phyloP scores from a whole-genome alignment of 2,888 invertebrate species.

The Bibio marci region DNA sequence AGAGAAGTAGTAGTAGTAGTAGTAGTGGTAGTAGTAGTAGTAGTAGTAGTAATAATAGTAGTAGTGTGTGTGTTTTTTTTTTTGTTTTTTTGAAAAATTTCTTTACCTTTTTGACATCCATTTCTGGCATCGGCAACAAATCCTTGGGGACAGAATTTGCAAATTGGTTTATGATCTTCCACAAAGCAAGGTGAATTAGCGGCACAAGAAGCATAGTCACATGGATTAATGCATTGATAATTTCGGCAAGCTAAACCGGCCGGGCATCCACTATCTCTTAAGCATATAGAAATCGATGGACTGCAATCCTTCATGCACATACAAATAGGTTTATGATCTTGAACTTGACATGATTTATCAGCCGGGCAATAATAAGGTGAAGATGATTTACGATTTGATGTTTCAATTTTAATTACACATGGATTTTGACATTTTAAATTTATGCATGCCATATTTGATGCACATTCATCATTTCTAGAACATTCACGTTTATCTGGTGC shows the following conservation, averaged over 20 bases:
- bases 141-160: slow-evolving; percentile 91
- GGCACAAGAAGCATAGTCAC: slow-evolving; percentile 69
- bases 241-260: slow-evolving; percentile 69
- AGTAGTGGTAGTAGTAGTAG: too few relatives aligned
- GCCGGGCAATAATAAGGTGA: slow-evolving; percentile 41
- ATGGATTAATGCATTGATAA: slow-evolving; percentile 82
- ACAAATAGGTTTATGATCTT: slow-evolving; percentile 74
- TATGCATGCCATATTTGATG: slow-evolving; percentile 70
- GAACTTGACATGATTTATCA: slow-evolving; percentile 73
- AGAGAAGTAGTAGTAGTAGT: slow-evolving; percentile 18
- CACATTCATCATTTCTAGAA: slow-evolving; percentile 63
- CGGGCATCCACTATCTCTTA: slow-evolving; percentile 79
- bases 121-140: slow-evolving; percentile 81
- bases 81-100: slow-evolving; percentile 4
- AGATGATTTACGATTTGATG: slow-evolving; percentile 31
- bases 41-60: not conserved
- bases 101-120: slow-evolving; percentile 92
- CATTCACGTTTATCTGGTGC: slow-evolving; percentile 70
- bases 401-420: slow-evolving; percentile 55
- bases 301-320: slow-evolving; percentile 76
- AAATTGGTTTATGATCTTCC: slow-evolving; percentile 86
- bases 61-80: slow-evolving; percentile 4
- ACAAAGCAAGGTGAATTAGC: slow-evolving; percentile 78
- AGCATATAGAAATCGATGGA: slow-evolving; percentile 71
- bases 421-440: slow-evolving; percentile 75